Evolutionary conservation across 2,888 invertebrate species (phyloP).

Genomic region (Neoitamus cyanurus): DNA sequence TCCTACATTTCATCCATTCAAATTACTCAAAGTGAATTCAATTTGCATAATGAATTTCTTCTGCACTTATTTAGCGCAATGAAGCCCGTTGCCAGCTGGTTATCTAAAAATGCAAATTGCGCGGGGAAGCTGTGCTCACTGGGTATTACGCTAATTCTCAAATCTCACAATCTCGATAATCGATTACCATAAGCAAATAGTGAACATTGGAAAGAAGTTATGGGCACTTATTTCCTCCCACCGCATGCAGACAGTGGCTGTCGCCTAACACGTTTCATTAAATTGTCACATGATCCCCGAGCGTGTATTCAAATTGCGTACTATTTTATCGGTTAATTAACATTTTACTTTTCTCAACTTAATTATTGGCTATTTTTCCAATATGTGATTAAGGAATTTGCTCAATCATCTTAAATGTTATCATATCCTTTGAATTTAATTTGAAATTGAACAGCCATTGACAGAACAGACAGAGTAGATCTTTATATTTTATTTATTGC

Average conservation of each 20-base stretch:
- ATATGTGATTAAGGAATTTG: neutral
- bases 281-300: neutral
- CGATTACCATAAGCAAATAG: neutral
- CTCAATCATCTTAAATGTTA: neutral
- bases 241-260: neutral
- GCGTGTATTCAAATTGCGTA: neutral
- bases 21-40: neutral
- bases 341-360: neutral
- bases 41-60: neutral
- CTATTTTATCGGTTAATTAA: neutral
- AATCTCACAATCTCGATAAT: neutral
- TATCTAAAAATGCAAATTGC: neutral
- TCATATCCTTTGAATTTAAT: too few relatives aligned
- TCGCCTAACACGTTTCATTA: neutral
- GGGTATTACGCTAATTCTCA: neutral
- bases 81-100: neutral
- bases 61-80: neutral
- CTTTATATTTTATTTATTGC: too few relatives aligned
- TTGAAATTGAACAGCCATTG: neutral
- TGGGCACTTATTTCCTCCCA: neutral
- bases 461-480: too few relatives aligned
- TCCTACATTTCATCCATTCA: neutral
- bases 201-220: neutral
- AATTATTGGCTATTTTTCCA: neutral
- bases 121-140: neutral